Base-by-base conservation (phyloP, 2,797 vertebrate genomes). In the Rallus crepitans region DNA sequence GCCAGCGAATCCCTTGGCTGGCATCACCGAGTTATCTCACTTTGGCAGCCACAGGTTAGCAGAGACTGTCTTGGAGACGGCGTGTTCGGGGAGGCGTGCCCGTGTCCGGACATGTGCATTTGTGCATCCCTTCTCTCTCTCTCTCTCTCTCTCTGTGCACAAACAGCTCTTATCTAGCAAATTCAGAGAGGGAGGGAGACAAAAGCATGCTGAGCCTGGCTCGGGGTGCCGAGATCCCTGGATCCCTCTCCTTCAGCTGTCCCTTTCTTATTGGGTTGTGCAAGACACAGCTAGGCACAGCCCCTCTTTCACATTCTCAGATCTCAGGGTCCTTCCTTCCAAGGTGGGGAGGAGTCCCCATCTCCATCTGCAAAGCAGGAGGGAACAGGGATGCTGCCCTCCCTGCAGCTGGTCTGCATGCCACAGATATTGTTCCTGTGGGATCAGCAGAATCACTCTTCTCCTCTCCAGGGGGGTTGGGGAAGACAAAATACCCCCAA, bases 91-190 rank as follows among this genome's bases (percentile, higher is more conserved):
- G 55, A 72, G 37, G 37, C 2, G 14, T 25, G n/a, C 11, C 69
- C 0, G 8, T 1, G 47, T 28, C 40, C 3, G 2, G 42, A 24
- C 5, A 3, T 0, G 15, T 2, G 31, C 3, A 2, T 12, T 30
- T 9, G 28, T 13, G 30, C 37, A 2, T 13, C 5, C 24, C 35
- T 5, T 6, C 33, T 7, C 42, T n/a, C 18, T 48, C n/a, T 7
- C 42, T n/a, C 18, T 48, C n/a, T 63, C 37, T 45, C 42, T 45
- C 42, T 45, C 42, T 45, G 42, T 2, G 15, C 1, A 1, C 66
- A 30, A 47, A 19, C 31, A 20, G 45, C 45, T 53, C 82, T 57
- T 57, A 45, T 0, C 69, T 17, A 12, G 19, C 1, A 2, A 37
- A 3, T 2, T 39, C 27, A 15, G 87, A 24, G 4, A 18, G 0